Percentiles rank a stretch among this genome's conserved stretches.
These are phyloP conservation scores for Antheraea mylitta DNA, from an alignment of 1,140 invertebrate species.

Conservation along the genomic window DNA sequence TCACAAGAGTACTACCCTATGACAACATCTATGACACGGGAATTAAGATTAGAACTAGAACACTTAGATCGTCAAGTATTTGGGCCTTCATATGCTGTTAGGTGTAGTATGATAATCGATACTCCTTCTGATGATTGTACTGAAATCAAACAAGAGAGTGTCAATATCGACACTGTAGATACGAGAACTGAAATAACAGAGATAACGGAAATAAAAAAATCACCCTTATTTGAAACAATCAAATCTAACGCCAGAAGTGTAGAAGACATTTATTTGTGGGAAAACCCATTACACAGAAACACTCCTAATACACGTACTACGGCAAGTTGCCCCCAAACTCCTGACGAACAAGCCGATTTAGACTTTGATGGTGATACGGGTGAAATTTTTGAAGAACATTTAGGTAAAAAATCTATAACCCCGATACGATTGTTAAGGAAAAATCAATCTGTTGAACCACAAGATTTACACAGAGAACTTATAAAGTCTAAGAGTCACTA, in stretches of 20 bases:
- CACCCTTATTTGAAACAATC: conserved; percentile 54
- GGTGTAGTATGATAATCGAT: conserved; percentile 60
- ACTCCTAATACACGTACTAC: conserved; percentile 68
- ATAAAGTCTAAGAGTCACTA: conserved; percentile 50
- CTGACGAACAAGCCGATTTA: conserved; percentile 84
- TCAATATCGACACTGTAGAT: conserved; percentile 33
- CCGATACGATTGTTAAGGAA: conserved; percentile 78
- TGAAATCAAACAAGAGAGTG: conserved; percentile 36
- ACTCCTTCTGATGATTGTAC: conserved; percentile 68
- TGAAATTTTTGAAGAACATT: conserved; percentile 80
- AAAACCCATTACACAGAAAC: conserved; percentile 84
- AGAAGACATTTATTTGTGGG: conserved; percentile 87
- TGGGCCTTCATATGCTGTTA: conserved; percentile 74
- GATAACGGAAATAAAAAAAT: conserved; percentile 51
- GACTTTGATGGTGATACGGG: conserved; percentile 82
- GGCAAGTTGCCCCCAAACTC: conserved; percentile 79
- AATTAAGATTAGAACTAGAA: conserved; percentile 88
- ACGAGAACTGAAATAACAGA: conserved; percentile 40
- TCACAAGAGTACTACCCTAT: conserved; percentile 90
- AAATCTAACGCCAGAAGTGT: conserved; percentile 69
- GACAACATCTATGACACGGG: conserved; percentile 91
- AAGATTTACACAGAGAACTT: conserved; percentile 34
- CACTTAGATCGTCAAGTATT: conserved; percentile 90
- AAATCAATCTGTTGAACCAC: conserved; percentile 62
- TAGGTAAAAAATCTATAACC: conserved; percentile 82